Conservation (phyloP, 2,888 invertebrate species). For the Pycnomerus fuliginosus region DNA sequence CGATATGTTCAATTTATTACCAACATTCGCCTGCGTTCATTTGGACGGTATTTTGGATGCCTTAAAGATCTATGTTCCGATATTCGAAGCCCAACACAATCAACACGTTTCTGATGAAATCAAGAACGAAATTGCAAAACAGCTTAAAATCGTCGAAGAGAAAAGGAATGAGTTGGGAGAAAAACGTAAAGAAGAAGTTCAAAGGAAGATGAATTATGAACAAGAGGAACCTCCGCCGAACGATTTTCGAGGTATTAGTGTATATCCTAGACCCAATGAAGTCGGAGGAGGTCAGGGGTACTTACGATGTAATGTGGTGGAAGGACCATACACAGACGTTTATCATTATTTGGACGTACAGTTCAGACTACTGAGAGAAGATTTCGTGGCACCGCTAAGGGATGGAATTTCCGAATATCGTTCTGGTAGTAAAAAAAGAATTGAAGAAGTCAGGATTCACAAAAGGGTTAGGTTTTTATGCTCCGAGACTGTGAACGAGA, state of each 20-base stretch:
- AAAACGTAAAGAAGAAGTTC: neutral
- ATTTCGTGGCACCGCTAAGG: constrained; percentile 72
- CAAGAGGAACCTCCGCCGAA: constrained; percentile 54
- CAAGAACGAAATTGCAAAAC: constrained; percentile 48
- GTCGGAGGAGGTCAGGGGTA: constrained; percentile 49
- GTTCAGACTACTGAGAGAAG: constrained; percentile 75
- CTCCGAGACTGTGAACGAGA: constrained; percentile 26
- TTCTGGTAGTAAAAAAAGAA: constrained; percentile 13
- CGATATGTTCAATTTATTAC: constrained; percentile 24
- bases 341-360: constrained; percentile 79
- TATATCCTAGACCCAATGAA: constrained; percentile 57
- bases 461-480: constrained; percentile 24
- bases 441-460: constrained; percentile 30
- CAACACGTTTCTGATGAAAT: constrained; percentile 33
- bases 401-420: constrained; percentile 57
- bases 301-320: constrained; percentile 59
- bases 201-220: constrained; percentile 47
- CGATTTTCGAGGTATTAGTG: constrained; percentile 57
- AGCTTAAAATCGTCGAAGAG: constrained; percentile 40
- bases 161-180: constrained; percentile 9
- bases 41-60: neutral
- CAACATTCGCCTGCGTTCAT: constrained; percentile 2
- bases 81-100: constrained; percentile 28
- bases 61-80: constrained; percentile 17
- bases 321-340: constrained; percentile 63